Conservation (phyloP, 2,113 vertebrate species). For the Atrichornis clamosus region DNA sequence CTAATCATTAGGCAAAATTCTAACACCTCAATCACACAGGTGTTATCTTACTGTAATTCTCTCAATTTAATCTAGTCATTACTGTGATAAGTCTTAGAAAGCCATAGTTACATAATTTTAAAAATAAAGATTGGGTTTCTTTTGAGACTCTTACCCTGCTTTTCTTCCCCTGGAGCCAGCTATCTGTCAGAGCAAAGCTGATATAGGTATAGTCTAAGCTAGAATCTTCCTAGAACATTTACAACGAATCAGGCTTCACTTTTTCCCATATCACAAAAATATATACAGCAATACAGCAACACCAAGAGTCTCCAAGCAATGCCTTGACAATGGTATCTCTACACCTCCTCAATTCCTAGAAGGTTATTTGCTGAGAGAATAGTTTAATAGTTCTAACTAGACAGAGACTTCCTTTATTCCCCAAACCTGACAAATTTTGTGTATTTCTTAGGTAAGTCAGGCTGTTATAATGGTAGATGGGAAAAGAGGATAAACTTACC, state of each 20-base stretch:
- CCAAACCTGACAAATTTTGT: background rate
- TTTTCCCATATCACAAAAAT: background rate
- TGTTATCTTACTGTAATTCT: background rate
- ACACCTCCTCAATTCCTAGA: background rate
- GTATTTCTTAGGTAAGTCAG: background rate
- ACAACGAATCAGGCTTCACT: background rate
- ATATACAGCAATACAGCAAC: background rate
- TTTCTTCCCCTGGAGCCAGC: background rate
- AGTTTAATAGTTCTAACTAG: background rate
- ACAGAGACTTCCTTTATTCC: background rate
- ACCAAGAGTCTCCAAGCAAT: background rate
- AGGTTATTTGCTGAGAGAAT: background rate
- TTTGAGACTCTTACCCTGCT: background rate
- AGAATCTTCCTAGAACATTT: background rate
- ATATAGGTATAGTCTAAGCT: background rate
- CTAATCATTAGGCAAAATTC: background rate
- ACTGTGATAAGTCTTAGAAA: background rate
- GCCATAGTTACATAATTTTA: background rate
- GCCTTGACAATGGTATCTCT: background rate
- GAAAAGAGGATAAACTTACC: slow-evolving; percentile 69
- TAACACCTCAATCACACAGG: background rate
- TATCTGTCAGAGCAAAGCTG: background rate
- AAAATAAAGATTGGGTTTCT: background rate
- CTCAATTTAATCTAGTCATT: background rate
- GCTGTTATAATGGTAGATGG: background rate